phyloP scores from a whole-genome alignment of 2,113 vertebrate genomes.

The Melanerpes formicivorus region DNA sequence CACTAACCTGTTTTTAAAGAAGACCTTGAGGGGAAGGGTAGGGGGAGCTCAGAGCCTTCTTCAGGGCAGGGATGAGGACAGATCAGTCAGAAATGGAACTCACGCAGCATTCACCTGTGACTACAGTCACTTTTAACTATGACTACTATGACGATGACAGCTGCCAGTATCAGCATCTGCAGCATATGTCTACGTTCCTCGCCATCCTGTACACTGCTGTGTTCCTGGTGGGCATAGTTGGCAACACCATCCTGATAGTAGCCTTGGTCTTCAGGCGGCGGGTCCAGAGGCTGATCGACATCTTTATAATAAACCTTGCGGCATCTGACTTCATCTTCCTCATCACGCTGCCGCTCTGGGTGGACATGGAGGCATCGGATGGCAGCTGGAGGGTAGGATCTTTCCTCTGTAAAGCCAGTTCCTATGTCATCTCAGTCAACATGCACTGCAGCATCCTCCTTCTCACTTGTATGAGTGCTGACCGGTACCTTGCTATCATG shows the following conservation, averaged over 20 bases:
- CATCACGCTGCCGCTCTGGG: conserved; percentile 78
- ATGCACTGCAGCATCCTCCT: conserved; percentile 81
- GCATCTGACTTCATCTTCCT: conserved; percentile 81
- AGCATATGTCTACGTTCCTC: conserved; percentile 54
- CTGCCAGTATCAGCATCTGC: background rate
- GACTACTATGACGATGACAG: conserved; percentile 44
- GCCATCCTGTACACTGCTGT: conserved; percentile 67
- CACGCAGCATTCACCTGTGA: background rate
- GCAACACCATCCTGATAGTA: conserved; percentile 72
- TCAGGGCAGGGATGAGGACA: background rate
- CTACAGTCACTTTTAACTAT: conserved; percentile 11
- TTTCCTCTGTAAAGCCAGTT: conserved; percentile 78
- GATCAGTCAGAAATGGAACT: conserved; percentile 17
- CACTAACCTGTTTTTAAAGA: background rate
- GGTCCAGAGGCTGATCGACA: conserved; percentile 71
- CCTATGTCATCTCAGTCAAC: conserved; percentile 80
- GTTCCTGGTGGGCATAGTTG: conserved; percentile 72
- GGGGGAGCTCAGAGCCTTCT: background rate
- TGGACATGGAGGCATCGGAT: conserved; percentile 59
- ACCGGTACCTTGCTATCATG: conserved; percentile 79
- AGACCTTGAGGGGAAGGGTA: background rate
- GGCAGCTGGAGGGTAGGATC: conserved; percentile 75
- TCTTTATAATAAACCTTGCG: conserved; percentile 80
- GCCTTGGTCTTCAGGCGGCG: conserved; percentile 65
- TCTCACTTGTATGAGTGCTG: conserved; percentile 78